A percentile compares a stretch with the other conserved stretches of the same genome.
Evolutionary conservation across 2,888 invertebrate genomes (phyloP).

Genomic region (Dolichopus griseipennis): DNA sequence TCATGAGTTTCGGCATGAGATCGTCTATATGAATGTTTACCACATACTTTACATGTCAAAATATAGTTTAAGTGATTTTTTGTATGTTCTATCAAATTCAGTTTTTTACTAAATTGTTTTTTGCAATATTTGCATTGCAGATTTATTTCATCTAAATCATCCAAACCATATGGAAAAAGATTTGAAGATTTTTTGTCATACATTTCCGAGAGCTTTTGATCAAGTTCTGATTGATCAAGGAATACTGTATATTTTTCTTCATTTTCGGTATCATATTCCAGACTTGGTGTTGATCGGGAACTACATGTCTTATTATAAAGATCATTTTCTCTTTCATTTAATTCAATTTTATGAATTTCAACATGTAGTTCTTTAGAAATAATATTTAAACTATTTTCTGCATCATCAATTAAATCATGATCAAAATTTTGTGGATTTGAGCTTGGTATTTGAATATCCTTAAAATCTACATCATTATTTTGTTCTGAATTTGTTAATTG

Average conservation of each 20-base stretch:
- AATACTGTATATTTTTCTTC: not conserved
- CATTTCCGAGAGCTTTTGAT: not conserved
- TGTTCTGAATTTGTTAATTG: too few species aligned
- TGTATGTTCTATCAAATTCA: not conserved
- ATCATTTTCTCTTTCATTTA: not conserved
- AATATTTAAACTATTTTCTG: too few species aligned
- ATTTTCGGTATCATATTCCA: not conserved
- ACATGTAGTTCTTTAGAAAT: not conserved
- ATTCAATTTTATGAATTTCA: not conserved
- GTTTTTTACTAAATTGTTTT: not conserved
- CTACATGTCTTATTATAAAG: too few species aligned
- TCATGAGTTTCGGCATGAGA: not conserved
- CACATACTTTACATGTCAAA: not conserved
- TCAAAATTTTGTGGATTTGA: too few species aligned
- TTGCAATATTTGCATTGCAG: not conserved
- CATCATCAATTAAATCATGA: too few species aligned
- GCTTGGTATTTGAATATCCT: too few species aligned
- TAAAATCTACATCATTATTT: too few species aligned
- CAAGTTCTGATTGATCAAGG: too few species aligned
- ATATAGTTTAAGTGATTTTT: not conserved
- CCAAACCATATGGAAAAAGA: not conserved
- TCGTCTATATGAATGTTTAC: not conserved
- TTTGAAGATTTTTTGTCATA: not conserved
- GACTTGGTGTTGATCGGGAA: too few species aligned
- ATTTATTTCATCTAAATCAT: conserved; percentile 1